A percentile compares a stretch with the other conserved stretches of the same genome.
Evolutionary conservation across 2,888 invertebrate species (phyloP).

Genomic region (Diarsia brunnea): DNA sequence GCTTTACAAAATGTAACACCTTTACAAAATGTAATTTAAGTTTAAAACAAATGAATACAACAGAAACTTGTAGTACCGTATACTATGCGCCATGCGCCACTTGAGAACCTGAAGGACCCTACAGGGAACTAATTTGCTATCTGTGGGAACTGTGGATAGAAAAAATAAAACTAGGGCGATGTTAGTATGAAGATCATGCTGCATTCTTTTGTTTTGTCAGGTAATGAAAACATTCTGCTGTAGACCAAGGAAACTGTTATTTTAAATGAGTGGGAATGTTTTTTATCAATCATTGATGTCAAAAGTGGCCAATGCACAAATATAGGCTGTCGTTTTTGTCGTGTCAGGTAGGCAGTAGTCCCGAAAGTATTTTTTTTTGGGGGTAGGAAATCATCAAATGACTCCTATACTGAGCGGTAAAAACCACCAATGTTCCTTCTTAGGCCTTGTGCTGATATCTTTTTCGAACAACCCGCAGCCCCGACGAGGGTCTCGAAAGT

Average conservation of each 20-base stretch:
- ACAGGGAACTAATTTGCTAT: conserved; percentile 38
- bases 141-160: conserved; percentile 27
- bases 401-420: no score
- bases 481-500: no score
- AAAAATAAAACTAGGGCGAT: conserved; percentile 1
- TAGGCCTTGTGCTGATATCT: no score
- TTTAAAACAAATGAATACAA: conserved; percentile 50
- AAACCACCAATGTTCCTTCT: no score
- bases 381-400: no score
- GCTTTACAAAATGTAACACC: no score
- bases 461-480: no score
- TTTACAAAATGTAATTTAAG: no score
- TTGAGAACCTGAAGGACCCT: conserved; percentile 20
- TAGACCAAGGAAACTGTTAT: background rate
- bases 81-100: conserved; percentile 8
- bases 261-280: background rate
- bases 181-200: background rate
- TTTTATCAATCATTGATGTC: background rate
- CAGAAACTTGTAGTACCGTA: conserved; percentile 28
- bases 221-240: background rate
- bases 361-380: no score
- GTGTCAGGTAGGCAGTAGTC: no score
- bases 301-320: background rate
- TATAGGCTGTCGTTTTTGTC: background rate
- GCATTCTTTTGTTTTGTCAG: background rate